Percentiles rank a stretch among this genome's conserved stretches.
phyloP scores from a whole-genome alignment of 2,113 vertebrate species.

The Steatornis caripensis region DNA sequence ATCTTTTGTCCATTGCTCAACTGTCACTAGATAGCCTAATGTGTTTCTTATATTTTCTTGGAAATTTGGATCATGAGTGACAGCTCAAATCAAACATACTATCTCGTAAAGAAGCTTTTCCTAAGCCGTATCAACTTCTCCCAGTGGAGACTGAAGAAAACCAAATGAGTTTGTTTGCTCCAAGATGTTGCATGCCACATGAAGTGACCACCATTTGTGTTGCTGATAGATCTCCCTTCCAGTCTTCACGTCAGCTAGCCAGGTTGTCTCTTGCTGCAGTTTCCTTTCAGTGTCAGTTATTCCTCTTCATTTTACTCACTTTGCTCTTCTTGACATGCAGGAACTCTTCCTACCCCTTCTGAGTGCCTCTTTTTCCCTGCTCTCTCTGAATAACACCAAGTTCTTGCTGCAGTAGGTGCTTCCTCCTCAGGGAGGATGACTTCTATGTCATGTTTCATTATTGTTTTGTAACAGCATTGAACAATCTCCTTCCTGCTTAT shows the following conservation, averaged over 20 bases:
- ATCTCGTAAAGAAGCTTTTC: not conserved
- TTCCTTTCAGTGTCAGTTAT: not conserved
- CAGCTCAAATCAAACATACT: not conserved
- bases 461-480: not conserved
- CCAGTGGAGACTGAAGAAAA: not conserved
- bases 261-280: not conserved
- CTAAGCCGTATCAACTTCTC: not conserved
- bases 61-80: not conserved
- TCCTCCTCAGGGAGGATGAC: not conserved
- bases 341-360: not conserved
- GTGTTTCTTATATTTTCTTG: not conserved
- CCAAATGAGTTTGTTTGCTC: not conserved
- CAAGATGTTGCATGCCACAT: not conserved
- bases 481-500: not conserved
- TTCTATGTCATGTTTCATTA: not conserved
- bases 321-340: not conserved
- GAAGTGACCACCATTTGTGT: not conserved
- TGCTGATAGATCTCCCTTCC: not conserved
- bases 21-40: not conserved
- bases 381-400: not conserved
- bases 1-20: not conserved
- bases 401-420: not conserved
- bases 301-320: not conserved
- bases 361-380: not conserved
- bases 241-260: not conserved